These are phyloP conservation scores for Choloepus didactylus DNA, from an alignment of 2,797 vertebrate species.

Conservation along the genomic window DNA sequence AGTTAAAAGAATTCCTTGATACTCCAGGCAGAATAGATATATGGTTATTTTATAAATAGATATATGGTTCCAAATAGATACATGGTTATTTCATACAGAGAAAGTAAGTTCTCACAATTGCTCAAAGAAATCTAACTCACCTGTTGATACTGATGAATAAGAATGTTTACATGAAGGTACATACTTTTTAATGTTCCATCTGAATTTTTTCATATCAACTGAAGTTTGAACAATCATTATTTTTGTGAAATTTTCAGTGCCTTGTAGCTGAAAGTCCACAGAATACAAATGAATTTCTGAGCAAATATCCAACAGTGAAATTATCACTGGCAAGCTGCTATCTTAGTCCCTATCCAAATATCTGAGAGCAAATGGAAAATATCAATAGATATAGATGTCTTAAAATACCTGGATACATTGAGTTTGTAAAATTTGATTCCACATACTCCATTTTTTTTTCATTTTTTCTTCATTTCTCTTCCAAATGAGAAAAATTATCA, in stretches of 20 bases:
- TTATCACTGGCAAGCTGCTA: background rate
- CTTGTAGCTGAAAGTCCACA: slow-evolving; percentile 77
- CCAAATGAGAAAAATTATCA: slow-evolving; percentile 58
- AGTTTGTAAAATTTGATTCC: slow-evolving; percentile 22
- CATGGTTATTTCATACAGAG: background rate
- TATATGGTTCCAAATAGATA: too few relatives aligned
- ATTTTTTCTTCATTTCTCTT: slow-evolving; percentile 52
- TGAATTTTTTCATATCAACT: background rate
- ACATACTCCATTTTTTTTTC: background rate
- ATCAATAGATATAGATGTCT: background rate
- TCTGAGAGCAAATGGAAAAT: background rate
- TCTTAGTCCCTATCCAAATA: background rate
- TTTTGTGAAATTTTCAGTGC: slow-evolving; percentile 79
- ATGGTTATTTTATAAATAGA: background rate
- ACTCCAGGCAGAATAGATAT: background rate
- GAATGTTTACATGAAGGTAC: background rate
- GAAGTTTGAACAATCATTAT: slow-evolving; percentile 72
- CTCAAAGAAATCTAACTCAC: slow-evolving; percentile 58
- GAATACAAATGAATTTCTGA: slow-evolving; percentile 14
- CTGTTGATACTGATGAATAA: background rate
- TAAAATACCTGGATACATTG: background rate
- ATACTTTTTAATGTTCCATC: background rate
- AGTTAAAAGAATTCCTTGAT: background rate
- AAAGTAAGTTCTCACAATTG: slow-evolving; percentile 2
- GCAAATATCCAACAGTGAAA: background rate